Percentiles rank a stretch among this genome's conserved stretches.
These are phyloP conservation scores for Corydoras sp. DNA, from an alignment of 2,113 vertebrate genomes.

Conservation along the genomic window DNA sequence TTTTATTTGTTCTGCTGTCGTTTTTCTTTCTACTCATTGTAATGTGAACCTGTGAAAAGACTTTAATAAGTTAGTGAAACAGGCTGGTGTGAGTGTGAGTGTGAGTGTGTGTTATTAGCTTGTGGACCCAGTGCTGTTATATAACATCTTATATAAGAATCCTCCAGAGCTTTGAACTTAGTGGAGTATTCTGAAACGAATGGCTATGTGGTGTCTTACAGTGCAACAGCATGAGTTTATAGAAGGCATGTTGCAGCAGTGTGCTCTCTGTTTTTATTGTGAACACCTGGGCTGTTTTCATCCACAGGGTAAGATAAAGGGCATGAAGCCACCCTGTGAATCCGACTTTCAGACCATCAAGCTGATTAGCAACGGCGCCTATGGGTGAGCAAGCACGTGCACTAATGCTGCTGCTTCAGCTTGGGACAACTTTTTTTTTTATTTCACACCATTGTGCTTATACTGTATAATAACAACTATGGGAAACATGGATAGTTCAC, in stretches of 20 bases:
- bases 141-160: slow-evolving; percentile 18
- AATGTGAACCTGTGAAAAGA: not conserved
- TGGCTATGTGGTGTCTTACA: not conserved
- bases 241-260: slow-evolving; percentile 1
- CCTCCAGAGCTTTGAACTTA: not conserved
- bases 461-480: too few species aligned
- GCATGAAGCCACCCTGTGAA: slow-evolving; percentile 84
- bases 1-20: not conserved
- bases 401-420: not conserved
- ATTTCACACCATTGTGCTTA: not conserved
- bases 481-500: too few species aligned
- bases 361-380: slow-evolving; percentile 90
- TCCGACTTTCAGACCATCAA: slow-evolving; percentile 91
- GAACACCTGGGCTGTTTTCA: slow-evolving; percentile 3
- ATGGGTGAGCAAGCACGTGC: slow-evolving; percentile 72
- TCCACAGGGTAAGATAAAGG: slow-evolving; percentile 64
- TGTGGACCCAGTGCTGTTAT: not conserved
- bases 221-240: slow-evolving; percentile 3
- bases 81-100: not conserved
- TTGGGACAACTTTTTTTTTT: not conserved
- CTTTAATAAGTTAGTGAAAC: not conserved
- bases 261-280: not conserved
- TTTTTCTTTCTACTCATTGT: not conserved
- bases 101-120: not conserved
- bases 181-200: slow-evolving; percentile 12